Percentiles rank a stretch among this genome's conserved stretches.
Evolutionary conservation across 2,888 invertebrate genomes (phyloP).

Genomic region (Apotomis turbidana): DNA sequence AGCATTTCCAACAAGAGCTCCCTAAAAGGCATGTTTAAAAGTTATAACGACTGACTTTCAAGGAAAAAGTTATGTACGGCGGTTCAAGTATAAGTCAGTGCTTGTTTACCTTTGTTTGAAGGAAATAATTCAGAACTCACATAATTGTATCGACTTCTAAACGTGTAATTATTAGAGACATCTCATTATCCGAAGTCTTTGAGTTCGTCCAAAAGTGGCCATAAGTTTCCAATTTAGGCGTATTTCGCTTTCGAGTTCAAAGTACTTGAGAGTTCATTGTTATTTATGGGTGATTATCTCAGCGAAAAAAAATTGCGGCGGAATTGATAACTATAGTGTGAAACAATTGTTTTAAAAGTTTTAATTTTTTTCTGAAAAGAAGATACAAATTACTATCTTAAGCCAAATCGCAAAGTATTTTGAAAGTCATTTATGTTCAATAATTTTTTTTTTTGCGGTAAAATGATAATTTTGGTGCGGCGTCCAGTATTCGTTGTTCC

Average conservation of each 20-base stretch:
- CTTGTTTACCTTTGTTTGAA: slow-evolving; percentile 22
- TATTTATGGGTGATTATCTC: too few species aligned
- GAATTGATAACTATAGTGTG: too few species aligned
- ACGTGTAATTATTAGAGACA: slow-evolving; percentile 28
- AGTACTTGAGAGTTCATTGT: slow-evolving; percentile 25
- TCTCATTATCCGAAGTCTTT: slow-evolving; percentile 16
- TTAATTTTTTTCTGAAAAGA: too few species aligned
- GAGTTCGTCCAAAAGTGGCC: slow-evolving; percentile 16
- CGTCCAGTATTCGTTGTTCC: too few species aligned
- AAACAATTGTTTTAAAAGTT: too few species aligned
- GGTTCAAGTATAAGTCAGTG: not conserved
- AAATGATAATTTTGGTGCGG: too few species aligned
- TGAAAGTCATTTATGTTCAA: too few species aligned
- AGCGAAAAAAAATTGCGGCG: too few species aligned
- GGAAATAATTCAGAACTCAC: slow-evolving; percentile 24
- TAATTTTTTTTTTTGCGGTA: too few species aligned
- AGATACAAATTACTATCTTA: too few species aligned
- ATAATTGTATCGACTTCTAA: slow-evolving; percentile 26
- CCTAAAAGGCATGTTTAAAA: not conserved
- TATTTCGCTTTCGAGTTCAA: slow-evolving; percentile 26
- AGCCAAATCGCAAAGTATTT: too few species aligned
- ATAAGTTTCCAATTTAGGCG: slow-evolving; percentile 34
- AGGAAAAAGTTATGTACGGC: not conserved
- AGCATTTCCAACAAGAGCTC: not conserved
- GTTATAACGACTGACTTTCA: slow-evolving; percentile 2